phyloP scores from a whole-genome alignment of 1,140 invertebrate species.

The Ceratosolen fusciceps region DNA sequence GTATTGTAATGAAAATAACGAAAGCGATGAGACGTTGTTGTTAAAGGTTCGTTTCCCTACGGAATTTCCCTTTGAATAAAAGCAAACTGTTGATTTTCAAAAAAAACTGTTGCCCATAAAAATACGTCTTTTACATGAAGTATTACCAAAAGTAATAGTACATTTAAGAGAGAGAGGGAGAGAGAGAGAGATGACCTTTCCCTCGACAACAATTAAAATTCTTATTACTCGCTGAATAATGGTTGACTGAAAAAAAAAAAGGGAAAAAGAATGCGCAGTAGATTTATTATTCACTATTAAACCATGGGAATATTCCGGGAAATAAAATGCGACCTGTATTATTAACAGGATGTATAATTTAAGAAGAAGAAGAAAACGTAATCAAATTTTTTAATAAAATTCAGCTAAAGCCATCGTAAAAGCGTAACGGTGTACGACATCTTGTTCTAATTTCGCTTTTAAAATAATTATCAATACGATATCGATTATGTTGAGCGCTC shows the following conservation, averaged over 20 bases:
- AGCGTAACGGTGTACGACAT: background rate
- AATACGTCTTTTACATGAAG: background rate
- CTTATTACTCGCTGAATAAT: constrained; percentile 11
- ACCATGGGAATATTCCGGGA: background rate
- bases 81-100: too few species aligned
- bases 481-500: background rate
- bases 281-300: constrained; percentile 21
- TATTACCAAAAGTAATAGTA: background rate
- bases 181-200: background rate
- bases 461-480: background rate
- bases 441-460: background rate
- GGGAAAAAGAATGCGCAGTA: constrained; percentile 3
- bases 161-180: background rate
- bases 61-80: too few species aligned
- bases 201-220: constrained; percentile 18
- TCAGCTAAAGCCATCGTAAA: background rate
- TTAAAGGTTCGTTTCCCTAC: too few species aligned
- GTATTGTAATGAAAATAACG: too few species aligned
- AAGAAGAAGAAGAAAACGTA: background rate
- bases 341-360: background rate
- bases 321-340: constrained; percentile 4
- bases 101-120: too few species aligned
- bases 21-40: too few species aligned
- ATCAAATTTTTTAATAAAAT: background rate
- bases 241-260: background rate